Evolutionary conservation across 2,113 vertebrate genomes (phyloP).

Genomic region (Grallaria varia): DNA sequence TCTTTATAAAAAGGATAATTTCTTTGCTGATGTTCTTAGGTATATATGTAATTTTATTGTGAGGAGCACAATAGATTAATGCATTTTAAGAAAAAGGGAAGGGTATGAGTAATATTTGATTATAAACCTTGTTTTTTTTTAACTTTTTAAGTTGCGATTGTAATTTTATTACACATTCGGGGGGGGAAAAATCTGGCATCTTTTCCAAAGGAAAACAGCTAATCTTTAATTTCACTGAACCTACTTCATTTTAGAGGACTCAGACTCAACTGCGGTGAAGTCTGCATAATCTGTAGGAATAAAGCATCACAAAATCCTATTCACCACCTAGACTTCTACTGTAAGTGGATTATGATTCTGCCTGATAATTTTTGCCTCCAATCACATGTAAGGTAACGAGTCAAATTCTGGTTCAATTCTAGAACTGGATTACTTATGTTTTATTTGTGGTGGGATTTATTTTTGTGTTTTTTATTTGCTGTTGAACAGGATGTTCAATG

Average conservation of each 20-base stretch:
- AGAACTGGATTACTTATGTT: not conserved
- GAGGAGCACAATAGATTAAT: not conserved
- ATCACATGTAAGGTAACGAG: not conserved
- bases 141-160: not conserved
- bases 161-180: not conserved
- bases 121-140: not conserved
- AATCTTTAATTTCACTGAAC: not conserved
- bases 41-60: not conserved
- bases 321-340: accelerated
- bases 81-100: not conserved
- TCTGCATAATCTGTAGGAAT: not conserved
- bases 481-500: too few species aligned
- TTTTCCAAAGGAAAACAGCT: not conserved
- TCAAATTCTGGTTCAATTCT: not conserved
- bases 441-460: not conserved
- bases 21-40: not conserved
- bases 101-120: not conserved
- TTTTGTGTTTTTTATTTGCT: not conserved
- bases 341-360: not conserved
- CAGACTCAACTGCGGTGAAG: not conserved
- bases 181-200: not conserved
- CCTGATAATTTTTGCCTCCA: not conserved
- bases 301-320: not conserved
- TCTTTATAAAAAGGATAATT: not conserved
- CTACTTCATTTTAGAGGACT: not conserved